phyloP scores from a whole-genome alignment of 1,140 invertebrate species.

The Drosophila gunungcola region DNA sequence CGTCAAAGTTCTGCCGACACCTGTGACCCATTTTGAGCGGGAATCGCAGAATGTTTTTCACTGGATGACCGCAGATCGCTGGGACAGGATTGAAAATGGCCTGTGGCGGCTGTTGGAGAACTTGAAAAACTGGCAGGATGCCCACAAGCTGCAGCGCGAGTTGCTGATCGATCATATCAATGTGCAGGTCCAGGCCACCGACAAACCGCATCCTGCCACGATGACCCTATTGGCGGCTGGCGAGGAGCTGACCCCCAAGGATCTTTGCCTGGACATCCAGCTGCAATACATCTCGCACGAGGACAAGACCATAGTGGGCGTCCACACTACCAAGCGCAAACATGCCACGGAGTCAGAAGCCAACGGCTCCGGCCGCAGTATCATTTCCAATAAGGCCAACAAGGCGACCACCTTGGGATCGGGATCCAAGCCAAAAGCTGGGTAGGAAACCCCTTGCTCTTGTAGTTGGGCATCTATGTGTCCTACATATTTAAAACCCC shows the following conservation, averaged over 20 bases:
- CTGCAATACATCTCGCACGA: slow-evolving; percentile 45
- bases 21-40: slow-evolving; percentile 21
- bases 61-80: slow-evolving; percentile 59
- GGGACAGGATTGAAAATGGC: slow-evolving; percentile 40
- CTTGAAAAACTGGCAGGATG: slow-evolving; percentile 16
- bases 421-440: not conserved
- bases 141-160: slow-evolving; percentile 19
- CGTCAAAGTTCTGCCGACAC: slow-evolving; percentile 51
- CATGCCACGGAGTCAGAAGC: slow-evolving; percentile 2
- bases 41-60: slow-evolving; percentile 38
- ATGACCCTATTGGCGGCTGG: slow-evolving; percentile 10
- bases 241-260: not conserved
- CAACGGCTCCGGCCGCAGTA: slow-evolving; percentile 1
- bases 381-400: not conserved
- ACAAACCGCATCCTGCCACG: not conserved
- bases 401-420: not conserved
- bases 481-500: not conserved
- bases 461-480: not conserved
- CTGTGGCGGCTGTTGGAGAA: slow-evolving; percentile 37
- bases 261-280: slow-evolving; percentile 32
- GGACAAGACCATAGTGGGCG: not conserved
- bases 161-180: slow-evolving; percentile 54
- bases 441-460: slow-evolving; percentile 2
- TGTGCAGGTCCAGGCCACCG: slow-evolving; percentile 25
- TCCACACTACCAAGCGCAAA: slow-evolving; percentile 17